Conservation (phyloP, 2,888 invertebrate species). For the Nysson spinosus region DNA sequence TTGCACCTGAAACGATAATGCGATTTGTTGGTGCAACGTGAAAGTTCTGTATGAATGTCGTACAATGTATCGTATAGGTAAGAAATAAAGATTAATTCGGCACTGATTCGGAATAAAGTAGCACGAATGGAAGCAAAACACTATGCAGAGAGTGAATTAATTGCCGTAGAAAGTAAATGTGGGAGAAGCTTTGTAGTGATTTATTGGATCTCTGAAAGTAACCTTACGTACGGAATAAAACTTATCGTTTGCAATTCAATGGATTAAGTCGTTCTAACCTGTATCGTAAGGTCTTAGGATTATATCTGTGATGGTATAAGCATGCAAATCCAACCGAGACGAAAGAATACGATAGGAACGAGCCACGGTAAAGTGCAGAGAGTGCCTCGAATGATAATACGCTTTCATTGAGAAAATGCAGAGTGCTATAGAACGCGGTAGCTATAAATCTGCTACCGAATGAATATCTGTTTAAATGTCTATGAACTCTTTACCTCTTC, state of each 20-base stretch:
- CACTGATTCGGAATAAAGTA: too few species aligned
- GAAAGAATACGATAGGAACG: conserved; percentile 50
- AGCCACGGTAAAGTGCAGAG: conserved; percentile 31
- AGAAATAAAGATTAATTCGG: too few species aligned
- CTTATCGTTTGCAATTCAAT: conserved; percentile 39
- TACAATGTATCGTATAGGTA: too few species aligned
- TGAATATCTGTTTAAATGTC: too few species aligned
- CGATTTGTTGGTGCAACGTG: too few species aligned
- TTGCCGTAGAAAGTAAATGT: conserved; percentile 39
- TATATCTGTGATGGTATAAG: not conserved
- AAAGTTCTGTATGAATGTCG: too few species aligned
- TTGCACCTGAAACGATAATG: too few species aligned
- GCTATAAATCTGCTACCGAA: too few species aligned
- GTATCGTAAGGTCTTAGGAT: conserved; percentile 7
- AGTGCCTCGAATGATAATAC: conserved; percentile 42
- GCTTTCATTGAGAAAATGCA: conserved; percentile 38
- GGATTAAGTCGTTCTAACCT: conserved; percentile 39
- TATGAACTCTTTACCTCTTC: too few species aligned
- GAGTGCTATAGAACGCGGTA: too few species aligned
- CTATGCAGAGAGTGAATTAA: conserved; percentile 46
- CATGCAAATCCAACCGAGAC: conserved; percentile 44
- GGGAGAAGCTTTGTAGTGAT: conserved; percentile 34
- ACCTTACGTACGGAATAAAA: conserved; percentile 23
- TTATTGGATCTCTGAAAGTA: conserved; percentile 11
- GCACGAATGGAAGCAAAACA: too few species aligned